These are phyloP conservation scores for Zygothrica quintamaculata DNA, from an alignment of 2,888 invertebrate genomes.

Conservation along the genomic window DNA sequence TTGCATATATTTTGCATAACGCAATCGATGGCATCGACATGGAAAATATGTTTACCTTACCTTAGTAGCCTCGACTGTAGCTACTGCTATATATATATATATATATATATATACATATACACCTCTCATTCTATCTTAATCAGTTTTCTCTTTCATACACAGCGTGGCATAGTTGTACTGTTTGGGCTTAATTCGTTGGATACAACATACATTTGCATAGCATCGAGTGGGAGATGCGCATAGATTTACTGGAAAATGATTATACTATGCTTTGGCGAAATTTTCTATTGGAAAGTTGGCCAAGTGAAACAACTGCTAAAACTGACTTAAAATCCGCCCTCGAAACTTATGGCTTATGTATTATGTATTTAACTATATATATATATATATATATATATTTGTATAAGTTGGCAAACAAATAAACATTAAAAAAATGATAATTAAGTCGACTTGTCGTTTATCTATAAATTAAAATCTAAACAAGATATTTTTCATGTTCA, in stretches of 20 bases:
- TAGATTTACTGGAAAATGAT: constrained; percentile 79
- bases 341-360: constrained; percentile 54
- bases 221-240: constrained; percentile 78
- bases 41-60: constrained; percentile 82
- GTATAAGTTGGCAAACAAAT: constrained; percentile 31
- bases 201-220: constrained; percentile 65
- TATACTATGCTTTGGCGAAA: constrained; percentile 62
- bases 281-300: constrained; percentile 72
- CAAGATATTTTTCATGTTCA: constrained; percentile 82
- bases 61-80: constrained; percentile 31
- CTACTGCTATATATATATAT: constrained; percentile 45
- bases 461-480: constrained; percentile 83
- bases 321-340: constrained; percentile 59
- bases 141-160: constrained; percentile 13
- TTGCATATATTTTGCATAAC: constrained; percentile 84
- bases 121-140: constrained; percentile 1
- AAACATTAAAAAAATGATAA: constrained; percentile 71
- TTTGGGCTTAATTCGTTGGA: constrained; percentile 62
- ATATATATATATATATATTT: constrained; percentile 12
- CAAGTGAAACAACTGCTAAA: constrained; percentile 56
- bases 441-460: constrained; percentile 83
- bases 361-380: constrained; percentile 60
- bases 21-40: constrained; percentile 84
- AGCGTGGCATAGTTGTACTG: constrained; percentile 53
- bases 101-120: too few species aligned